Evolutionary conservation across 2,888 invertebrate genomes (phyloP), one percentile per base, ranked within the genome.

Genomic region (Phania funesta): DNA sequence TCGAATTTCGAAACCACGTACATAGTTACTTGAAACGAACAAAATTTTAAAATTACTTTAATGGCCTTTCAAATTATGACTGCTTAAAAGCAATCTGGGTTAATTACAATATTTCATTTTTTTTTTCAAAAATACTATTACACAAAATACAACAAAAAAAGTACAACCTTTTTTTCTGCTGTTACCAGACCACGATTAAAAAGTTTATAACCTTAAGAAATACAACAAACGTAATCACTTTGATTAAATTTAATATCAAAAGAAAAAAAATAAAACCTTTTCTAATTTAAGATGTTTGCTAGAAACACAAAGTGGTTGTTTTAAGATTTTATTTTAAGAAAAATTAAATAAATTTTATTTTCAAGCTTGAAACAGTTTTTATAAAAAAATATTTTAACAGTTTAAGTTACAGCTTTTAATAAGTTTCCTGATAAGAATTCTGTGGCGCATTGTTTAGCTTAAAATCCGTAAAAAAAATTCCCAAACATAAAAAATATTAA

Each of bases 341-440:
- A 24, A 38, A 38, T 7, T 7, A 16, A 9, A 2, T 35, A 35
- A 35, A 9, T 35, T 35, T 8, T 8, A 35, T 18, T 48, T 22
- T 48, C 8, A 22, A 48, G 11, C 11, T 11, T 22, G 22, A 11
- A 41, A 16, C n/a, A 41, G 13, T 35, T 35, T 11, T 35, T 1
- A 35, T 3, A 41, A 16, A 16, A 18, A 44, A 16, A 26, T 26
- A 26, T 52, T 52, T n/a, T 26, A 52, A 26, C 32, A 18, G 13
- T 4, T 56, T 38, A 9, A 62, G 54, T 74, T 26, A 46, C 18
- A 65, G 48, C 0, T 65, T 46, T 56, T 32, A 11, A 74, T 24
- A 64, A 54, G 13, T 52, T 70, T 64, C 62, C 48, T 50, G 41
- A 44, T 71, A 65, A 78, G 48, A 64, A 70, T 52, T 67, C 50